phyloP scores from a whole-genome alignment of 2,113 vertebrate genomes.

The Bubalus kerabau region DNA sequence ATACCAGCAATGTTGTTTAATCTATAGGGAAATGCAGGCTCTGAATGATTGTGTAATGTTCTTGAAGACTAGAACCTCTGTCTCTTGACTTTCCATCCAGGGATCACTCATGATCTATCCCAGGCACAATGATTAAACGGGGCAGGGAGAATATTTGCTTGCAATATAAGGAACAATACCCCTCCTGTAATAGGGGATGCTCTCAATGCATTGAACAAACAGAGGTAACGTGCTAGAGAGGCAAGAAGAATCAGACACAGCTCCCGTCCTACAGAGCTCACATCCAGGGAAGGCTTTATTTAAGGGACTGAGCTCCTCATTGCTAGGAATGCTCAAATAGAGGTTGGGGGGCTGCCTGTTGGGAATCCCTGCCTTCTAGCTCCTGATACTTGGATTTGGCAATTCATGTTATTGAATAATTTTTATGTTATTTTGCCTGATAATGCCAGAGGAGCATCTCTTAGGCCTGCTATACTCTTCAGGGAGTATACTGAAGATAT shows the following conservation, averaged over 20 bases:
- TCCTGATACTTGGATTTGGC: not conserved
- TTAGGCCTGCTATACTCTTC: not conserved
- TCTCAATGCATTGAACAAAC: not conserved
- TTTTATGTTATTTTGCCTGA: not conserved
- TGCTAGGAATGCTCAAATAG: not conserved
- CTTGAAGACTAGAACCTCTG: not conserved
- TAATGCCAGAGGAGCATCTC: not conserved
- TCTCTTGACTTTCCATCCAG: not conserved
- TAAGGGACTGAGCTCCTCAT: not conserved
- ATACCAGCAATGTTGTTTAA: not conserved
- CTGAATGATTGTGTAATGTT: not conserved
- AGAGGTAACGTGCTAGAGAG: not conserved
- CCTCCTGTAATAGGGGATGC: not conserved
- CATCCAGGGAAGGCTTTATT: not conserved
- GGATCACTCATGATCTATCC: not conserved
- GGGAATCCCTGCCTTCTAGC: not conserved
- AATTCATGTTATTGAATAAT: not conserved
- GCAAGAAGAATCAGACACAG: not conserved
- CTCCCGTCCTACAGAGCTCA: too few species aligned
- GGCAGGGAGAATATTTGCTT: not conserved
- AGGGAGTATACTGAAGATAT: too few species aligned
- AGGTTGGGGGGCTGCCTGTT: not conserved
- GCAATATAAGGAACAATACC: not conserved
- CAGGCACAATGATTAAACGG: not conserved
- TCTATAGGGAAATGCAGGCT: not conserved